Base-by-base conservation (phyloP, 2,888 invertebrate species). In the Euspilapteryx auroguttella region DNA sequence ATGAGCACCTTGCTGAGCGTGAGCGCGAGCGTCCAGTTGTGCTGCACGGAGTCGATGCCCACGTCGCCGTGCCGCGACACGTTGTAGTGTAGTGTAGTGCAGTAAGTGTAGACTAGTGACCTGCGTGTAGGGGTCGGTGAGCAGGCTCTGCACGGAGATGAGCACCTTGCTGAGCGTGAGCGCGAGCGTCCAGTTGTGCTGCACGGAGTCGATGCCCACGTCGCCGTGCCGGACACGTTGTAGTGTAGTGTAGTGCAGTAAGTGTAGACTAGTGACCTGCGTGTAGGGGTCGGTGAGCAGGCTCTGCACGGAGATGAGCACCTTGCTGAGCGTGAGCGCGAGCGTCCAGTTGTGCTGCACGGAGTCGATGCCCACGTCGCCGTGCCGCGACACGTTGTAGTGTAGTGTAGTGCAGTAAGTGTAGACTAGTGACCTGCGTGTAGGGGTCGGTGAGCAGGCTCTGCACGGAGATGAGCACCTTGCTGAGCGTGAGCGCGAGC, bases 321-420 rank as follows among this genome's bases (percentile, higher is more conserved):
- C 85, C 56, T 92, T 95, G 39, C 90, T 88, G 49, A 95, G 86
- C 24, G 94, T 94, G 37, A 95, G 71, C 1, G 94, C 94, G 34
- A 94, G 71, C n/a, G 93, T 93, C 95, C 95, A 96, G 69, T 96
- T 95, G 68, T 94, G 91, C 46, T 92, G 90, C 42, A 96, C 92
- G 7, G 92, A 93, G 73, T 96, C 95, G 37, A 96, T 88, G 32
- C 96, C 95, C 27, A 96, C 92, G 65, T 95, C 94, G 2, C 95
- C 95, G 62, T 96, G 95, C 1, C 94, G 82, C 3, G 93, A 94
- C 30, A 96, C 89, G 69, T 96, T 96, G 4, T 95, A 95, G 69
- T 96, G 96, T 45, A 94, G 82, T n/a, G n/a, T n/a, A n/a, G n/a
- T n/a, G n/a, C n/a, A n/a, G n/a, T n/a, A n/a, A n/a, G n/a, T n/a